Evolutionary conservation across 1,140 invertebrate genomes (phyloP), one percentile per base, ranked within the genome.

Genomic region (Octopus sinensis): DNA sequence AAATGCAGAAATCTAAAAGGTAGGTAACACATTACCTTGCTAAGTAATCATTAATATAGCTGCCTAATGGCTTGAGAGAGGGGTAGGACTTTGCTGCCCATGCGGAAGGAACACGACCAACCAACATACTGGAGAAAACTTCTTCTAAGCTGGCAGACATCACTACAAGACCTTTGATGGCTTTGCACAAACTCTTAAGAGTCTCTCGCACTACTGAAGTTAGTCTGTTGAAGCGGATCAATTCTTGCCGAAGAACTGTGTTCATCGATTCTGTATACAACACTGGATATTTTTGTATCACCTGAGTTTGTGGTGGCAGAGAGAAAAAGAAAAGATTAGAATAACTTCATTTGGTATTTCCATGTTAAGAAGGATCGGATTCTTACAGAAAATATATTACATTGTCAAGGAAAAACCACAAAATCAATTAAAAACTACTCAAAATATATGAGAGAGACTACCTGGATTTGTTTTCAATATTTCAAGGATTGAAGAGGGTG

Each of bases 61-160:
- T 89, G 4, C 90, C 90, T 10, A 91, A 84, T 12, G 90, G 90
- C 87, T 91, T 91, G 12, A 91, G 85, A 13, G 90, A 91, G 10
- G 90, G 90, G 81, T 91, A 91, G 7, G 90, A 90, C 83, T 91
- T 91, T 4, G 88, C 84, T 1, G 93, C 93, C 96, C 96, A 98
- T 85, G 95, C 92, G 17, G 90, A 90, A 1, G 96, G 90, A n/a
- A 91, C 89, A 81, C 90, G 89, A 71, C 90, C 90, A 71, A 89
- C 85, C 52, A 91, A 82, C 90, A 91, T 91, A 75, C 87, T 88
- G 81, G 88, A 87, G 83, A 90, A 91, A 51, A 91, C 88, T 76
- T 91, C 89, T 83, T 91, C 90, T 53, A 91, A 83, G 56, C 91
- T 90, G 9, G 86, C 80, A 2, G 89, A 90, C 90, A 91, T 91